Percentiles rank a stretch among this genome's conserved stretches.
phyloP scores from a whole-genome alignment of 2,113 vertebrate genomes.

The Megalops atlanticus region DNA sequence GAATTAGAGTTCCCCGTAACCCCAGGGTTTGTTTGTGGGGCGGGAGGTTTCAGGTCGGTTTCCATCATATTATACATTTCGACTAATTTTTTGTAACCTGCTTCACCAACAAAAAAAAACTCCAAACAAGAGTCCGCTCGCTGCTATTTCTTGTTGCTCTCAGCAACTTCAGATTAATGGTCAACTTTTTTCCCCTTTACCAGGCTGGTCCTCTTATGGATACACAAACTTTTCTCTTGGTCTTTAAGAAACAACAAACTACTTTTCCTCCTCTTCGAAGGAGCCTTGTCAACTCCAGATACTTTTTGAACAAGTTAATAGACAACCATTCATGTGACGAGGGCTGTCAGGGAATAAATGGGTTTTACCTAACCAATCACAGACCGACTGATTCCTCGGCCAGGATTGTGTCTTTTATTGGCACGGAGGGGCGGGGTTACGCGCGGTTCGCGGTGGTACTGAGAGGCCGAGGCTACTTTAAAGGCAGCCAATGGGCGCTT shows the following conservation, averaged over 20 bases:
- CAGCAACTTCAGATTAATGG: conserved; percentile 61
- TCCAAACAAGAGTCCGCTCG: conserved; percentile 38
- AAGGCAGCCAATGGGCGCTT: conserved; percentile 75
- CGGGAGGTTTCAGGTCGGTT: conserved; percentile 95
- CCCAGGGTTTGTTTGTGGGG: conserved; percentile 90
- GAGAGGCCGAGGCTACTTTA: conserved; percentile 62
- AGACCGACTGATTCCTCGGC: conserved; percentile 76
- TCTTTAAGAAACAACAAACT: conserved; percentile 88
- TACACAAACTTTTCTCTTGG: conserved; percentile 76
- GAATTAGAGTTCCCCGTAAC: conserved; percentile 86
- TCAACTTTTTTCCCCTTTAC: conserved; percentile 72
- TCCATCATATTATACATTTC: conserved; percentile 99
- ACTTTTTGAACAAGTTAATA: conserved; percentile 99
- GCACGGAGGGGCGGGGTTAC: conserved; percentile 89
- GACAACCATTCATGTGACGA: conserved; percentile 99
- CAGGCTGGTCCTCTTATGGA: conserved; percentile 66
- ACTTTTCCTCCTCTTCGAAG: conserved; percentile 81
- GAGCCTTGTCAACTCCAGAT: conserved; percentile 98
- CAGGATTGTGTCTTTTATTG: conserved; percentile 67
- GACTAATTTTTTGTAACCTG: conserved; percentile 68
- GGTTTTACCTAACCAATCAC: conserved; percentile 89
- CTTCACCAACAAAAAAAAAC: conserved; percentile 48
- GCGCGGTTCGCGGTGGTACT: conserved; percentile 56
- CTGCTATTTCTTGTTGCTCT: conserved; percentile 64
- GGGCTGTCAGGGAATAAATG: conserved; percentile 99